Evolutionary conservation across 2,888 invertebrate species (phyloP).

Genomic region (Willowsia nigromaculata): DNA sequence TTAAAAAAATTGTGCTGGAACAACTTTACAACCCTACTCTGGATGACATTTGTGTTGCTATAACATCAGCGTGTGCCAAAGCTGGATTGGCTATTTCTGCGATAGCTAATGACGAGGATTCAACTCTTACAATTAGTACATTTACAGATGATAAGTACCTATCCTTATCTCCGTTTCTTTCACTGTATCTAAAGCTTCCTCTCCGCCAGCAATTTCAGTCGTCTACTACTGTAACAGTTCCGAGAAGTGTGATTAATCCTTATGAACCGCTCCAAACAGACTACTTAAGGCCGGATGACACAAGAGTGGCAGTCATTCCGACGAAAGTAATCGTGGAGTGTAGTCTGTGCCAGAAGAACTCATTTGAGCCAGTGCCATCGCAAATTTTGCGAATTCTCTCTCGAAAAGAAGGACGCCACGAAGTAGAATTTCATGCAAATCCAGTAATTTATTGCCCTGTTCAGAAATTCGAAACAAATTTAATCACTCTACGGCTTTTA

Average conservation of each 20-base stretch:
- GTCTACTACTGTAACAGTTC: not conserved
- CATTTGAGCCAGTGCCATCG: not conserved
- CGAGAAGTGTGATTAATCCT: not conserved
- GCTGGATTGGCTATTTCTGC: not conserved
- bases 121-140: not conserved
- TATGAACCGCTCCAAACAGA: not conserved
- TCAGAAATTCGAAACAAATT: not conserved
- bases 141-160: not conserved
- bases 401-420: not conserved
- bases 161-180: too few species aligned
- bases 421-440: not conserved
- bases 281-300: not conserved
- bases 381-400: not conserved
- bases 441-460: not conserved
- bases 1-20: not conserved
- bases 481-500: not conserved
- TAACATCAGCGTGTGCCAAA: not conserved
- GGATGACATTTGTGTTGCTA: not conserved
- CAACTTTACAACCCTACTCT: not conserved
- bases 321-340: not conserved
- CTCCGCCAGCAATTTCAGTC: not conserved
- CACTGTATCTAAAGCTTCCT: too few species aligned
- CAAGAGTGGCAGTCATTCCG: not conserved
- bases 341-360: not conserved
- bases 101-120: not conserved